Base-by-base conservation (phyloP, 2,113 vertebrate species). In the Callocephalon fimbriatum region DNA sequence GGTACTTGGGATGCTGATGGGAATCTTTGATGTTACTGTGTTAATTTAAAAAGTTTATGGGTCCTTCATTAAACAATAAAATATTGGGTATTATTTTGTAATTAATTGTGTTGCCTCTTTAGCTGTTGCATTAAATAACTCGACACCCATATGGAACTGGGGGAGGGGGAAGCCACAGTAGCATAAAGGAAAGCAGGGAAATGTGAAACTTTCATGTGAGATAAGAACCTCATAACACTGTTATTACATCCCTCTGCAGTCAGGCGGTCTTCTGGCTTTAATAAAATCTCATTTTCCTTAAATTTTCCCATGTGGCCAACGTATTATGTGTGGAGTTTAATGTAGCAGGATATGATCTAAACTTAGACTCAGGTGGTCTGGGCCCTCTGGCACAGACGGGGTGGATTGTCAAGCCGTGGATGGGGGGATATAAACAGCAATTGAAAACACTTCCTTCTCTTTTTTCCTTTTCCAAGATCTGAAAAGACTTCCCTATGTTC, bases 251-350 rank as follows among this genome's bases (percentile, higher is more conserved):
- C 91, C 97, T 96, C 90, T 93, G 85, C 96, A 96, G 72, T 71
- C 94, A 93, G 95, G 97, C 89, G 18, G 96, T 96, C 97, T 97
- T 97, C 96, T 97, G 97, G 96, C 95, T 98, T 98, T 98, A 98
- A 98, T 98, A 98, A 98, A 98, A 98, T 94, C 95, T 96, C 96
- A 95, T 98, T 98, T 98, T 97, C 94, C 96, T 97, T 98, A 97
- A 98, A 98, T 96, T 97, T 96, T 97, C 96, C 98, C 97, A 97
- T 95, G 98, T 98, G 97, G 97, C 95, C 79, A 79, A 42, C 73
- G 45, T 93, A 97, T 95, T 96, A 93, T 94, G 80, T 87, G 94
- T 84, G 66, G 90, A 95, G 97, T 97, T 98, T 97, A 97, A 98
- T 96, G 96, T 74, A 93, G 96, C 86, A 97, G 95, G 96, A 97